Percentiles rank a stretch among this genome's conserved stretches.
phyloP scores from a whole-genome alignment of 2,888 invertebrate genomes.

The Xiphydria camelus region DNA sequence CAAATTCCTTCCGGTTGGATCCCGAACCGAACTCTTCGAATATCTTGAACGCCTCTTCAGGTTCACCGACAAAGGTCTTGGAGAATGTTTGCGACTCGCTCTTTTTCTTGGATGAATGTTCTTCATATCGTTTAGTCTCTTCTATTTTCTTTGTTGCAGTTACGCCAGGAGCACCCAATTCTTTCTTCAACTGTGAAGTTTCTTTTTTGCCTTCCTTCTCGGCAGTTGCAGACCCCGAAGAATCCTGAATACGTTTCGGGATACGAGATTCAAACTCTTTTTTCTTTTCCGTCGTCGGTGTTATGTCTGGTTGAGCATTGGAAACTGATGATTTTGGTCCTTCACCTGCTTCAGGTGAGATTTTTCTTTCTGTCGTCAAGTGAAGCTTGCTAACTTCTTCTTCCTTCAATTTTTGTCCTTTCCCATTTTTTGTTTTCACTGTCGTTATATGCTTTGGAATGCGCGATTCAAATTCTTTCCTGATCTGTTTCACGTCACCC shows the following conservation, averaged over 20 bases:
- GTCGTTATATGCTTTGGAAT: slow-evolving; percentile 45
- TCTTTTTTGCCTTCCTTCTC: slow-evolving; percentile 29
- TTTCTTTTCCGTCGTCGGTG: slow-evolving; percentile 17
- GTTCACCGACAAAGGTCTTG: slow-evolving; percentile 33
- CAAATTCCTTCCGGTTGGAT: slow-evolving; percentile 25
- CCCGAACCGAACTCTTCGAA: slow-evolving; percentile 32
- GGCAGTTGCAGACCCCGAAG: neutral
- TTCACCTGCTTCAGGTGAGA: neutral
- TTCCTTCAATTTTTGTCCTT: slow-evolving; percentile 18
- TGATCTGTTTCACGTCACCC: slow-evolving; percentile 12
- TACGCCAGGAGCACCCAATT: slow-evolving; percentile 22
- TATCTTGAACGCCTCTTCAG: slow-evolving; percentile 34
- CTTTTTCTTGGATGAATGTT: slow-evolving; percentile 34
- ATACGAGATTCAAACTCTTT: slow-evolving; percentile 17
- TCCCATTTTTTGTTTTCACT: slow-evolving; percentile 44
- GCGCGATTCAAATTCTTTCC: slow-evolving; percentile 42
- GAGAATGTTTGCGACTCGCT: slow-evolving; percentile 38
- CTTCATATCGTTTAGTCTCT: slow-evolving; percentile 37
- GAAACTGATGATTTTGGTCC: neutral
- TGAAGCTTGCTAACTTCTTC: neutral
- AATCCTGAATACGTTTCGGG: slow-evolving; percentile 11
- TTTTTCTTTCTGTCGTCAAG: neutral
- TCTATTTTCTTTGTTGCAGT: slow-evolving; percentile 42
- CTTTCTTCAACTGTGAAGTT: slow-evolving; percentile 17
- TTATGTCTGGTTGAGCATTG: neutral